phyloP scores from a whole-genome alignment of 2,797 vertebrate species.

The Danio choprae region DNA sequence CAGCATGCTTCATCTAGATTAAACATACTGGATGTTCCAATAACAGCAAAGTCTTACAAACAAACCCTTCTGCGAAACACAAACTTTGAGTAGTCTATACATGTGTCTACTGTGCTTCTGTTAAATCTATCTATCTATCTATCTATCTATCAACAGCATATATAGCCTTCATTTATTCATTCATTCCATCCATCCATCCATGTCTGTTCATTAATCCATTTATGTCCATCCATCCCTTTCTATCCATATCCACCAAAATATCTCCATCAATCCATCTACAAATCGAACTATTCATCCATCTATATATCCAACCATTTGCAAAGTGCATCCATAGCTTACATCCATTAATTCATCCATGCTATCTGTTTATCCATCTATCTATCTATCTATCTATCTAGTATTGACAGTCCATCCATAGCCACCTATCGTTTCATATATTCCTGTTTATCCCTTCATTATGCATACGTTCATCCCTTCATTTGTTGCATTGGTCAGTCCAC shows the following conservation, averaged over 20 bases:
- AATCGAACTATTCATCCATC: background rate
- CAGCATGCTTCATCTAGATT: slow-evolving; percentile 39
- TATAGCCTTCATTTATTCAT: too few relatives aligned
- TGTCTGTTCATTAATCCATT: too few relatives aligned
- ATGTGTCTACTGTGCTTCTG: background rate
- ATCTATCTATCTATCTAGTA: background rate
- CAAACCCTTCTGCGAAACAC: slow-evolving; percentile 14
- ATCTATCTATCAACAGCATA: too few relatives aligned
- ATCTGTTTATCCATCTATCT: background rate
- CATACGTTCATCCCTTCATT: background rate
- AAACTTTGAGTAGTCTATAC: slow-evolving; percentile 1
- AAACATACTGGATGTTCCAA: slow-evolving; percentile 33
- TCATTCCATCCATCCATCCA: too few relatives aligned
- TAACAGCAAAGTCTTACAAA: slow-evolving; percentile 17
- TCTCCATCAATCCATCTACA: background rate
- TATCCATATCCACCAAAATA: background rate
- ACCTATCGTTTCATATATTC: too few relatives aligned
- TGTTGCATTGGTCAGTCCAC: too few relatives aligned
- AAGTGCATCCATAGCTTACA: too few relatives aligned
- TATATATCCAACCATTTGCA: background rate
- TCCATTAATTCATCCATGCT: background rate
- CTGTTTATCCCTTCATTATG: too few relatives aligned
- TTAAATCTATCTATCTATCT: too few relatives aligned
- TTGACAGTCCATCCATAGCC: too few relatives aligned
- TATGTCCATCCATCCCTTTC: too few relatives aligned